A percentile compares a stretch with the other conserved stretches of the same genome.
Conservation (phyloP, 2,888 invertebrate species). For the Halictus quadricinctus region DNA sequence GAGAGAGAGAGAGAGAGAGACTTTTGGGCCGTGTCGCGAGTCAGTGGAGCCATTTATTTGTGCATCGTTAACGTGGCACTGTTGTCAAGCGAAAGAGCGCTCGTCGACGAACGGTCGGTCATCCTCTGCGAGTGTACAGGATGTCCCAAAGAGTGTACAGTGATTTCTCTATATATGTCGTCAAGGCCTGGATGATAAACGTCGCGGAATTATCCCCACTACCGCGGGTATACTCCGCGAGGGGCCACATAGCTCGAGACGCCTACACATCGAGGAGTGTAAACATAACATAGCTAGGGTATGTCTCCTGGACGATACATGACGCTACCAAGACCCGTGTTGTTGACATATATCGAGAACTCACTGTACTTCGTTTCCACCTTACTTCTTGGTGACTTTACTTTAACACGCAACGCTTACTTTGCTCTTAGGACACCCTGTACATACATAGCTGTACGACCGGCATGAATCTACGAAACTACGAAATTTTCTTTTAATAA, state of each 20-base stretch:
- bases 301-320: no score
- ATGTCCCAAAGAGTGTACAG: neutral
- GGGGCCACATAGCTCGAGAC: no score
- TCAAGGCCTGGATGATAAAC: no score
- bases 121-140: neutral
- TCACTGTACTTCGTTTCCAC: neutral
- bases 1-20: neutral
- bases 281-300: no score
- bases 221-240: no score
- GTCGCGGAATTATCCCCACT: no score
- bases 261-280: no score
- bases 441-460: neutral
- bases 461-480: neutral
- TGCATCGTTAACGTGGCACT: constrained; percentile 43
- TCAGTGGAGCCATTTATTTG: constrained; percentile 52
- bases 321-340: no score
- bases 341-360: no score
- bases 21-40: neutral
- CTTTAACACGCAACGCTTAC: neutral
- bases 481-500: no score
- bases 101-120: neutral
- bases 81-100: neutral
- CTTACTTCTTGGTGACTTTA: neutral
- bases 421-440: neutral
- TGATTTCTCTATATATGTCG: no score